A percentile compares a stretch with the other conserved stretches of the same genome.
These are phyloP conservation scores for Himalopsyche kuldschensis DNA, from an alignment of 2,888 invertebrate species.

Conservation along the genomic window DNA sequence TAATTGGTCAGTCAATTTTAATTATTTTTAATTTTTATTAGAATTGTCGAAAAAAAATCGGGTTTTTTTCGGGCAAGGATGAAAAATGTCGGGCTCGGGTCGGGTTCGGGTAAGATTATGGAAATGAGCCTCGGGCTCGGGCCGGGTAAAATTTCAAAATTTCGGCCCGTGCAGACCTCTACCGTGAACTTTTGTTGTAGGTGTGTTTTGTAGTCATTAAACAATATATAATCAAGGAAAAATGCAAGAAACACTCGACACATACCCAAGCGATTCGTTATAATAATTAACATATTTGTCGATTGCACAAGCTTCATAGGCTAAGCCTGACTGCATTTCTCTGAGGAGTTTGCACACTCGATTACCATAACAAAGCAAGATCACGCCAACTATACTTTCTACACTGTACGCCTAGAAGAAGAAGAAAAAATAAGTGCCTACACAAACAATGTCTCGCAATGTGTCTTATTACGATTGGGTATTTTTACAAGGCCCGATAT, in stretches of 20 bases:
- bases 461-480: background rate
- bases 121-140: no score
- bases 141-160: no score
- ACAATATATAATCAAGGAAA: background rate
- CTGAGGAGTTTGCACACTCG: background rate
- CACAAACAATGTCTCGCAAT: background rate
- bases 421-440: background rate
- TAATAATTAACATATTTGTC: background rate
- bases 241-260: background rate
- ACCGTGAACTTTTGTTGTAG: no score
- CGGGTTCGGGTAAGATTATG: no score
- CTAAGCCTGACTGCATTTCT: background rate
- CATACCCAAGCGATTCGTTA: background rate
- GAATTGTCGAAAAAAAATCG: no score
- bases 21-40: no score
- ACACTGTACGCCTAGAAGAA: background rate
- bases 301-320: background rate
- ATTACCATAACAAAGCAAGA: background rate
- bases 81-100: no score
- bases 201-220: background rate
- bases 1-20: no score
- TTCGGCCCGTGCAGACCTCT: no score
- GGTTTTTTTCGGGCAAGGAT: no score
- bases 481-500: background rate
- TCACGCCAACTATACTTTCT: background rate